Evolutionary conservation across 1,140 invertebrate species (phyloP).

Genomic region (Macrobrachium rosenbergii): DNA sequence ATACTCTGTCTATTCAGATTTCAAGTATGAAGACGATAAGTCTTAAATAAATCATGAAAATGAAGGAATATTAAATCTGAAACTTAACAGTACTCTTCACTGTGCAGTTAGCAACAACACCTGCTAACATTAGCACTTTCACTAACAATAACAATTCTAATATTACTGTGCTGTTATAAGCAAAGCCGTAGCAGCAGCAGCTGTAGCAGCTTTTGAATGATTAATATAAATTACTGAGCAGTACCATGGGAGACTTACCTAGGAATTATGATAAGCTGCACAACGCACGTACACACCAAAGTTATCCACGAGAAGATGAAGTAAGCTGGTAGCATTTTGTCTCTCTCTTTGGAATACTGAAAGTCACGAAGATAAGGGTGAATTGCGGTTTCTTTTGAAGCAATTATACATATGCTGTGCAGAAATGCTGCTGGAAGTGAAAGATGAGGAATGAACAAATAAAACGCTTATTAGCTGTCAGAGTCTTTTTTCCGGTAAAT

Average conservation of each 20-base stretch:
- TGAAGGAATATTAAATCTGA: too few species aligned
- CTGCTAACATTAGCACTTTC: too few species aligned
- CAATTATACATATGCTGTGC: too few species aligned
- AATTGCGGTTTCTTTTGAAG: background rate
- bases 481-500: too few species aligned
- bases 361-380: background rate
- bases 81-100: too few species aligned
- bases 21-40: too few species aligned
- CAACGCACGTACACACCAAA: conserved; percentile 76
- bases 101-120: too few species aligned
- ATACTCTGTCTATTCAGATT: too few species aligned
- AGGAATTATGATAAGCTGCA: conserved; percentile 79
- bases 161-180: background rate
- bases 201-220: background rate
- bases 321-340: conserved; percentile 87
- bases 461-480: too few species aligned
- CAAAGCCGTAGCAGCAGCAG: background rate
- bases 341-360: conserved; percentile 82
- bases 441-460: too few species aligned
- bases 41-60: too few species aligned
- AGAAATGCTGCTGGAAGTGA: too few species aligned
- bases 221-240: background rate
- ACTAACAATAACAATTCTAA: background rate
- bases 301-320: conserved; percentile 86
- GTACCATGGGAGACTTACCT: conserved; percentile 74